Evolutionary conservation across 2,888 invertebrate species (phyloP).

Genomic region (Ichneumoninae sp.): DNA sequence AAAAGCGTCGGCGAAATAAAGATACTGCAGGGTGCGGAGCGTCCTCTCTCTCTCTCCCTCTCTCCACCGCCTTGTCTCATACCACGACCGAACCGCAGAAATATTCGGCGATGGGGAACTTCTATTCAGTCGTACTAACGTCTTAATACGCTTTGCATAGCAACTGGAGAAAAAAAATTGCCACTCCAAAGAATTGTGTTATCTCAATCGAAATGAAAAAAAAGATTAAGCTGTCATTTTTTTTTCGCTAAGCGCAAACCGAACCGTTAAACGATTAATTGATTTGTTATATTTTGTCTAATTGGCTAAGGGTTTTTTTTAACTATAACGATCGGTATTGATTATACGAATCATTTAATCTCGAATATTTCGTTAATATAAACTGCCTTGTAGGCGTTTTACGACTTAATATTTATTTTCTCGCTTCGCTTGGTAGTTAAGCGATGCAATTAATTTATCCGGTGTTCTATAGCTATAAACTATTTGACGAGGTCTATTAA

Average conservation of each 20-base stretch:
- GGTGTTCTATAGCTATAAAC: background rate
- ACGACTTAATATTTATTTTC: background rate
- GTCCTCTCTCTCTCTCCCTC: constrained; percentile 67
- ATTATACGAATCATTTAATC: background rate
- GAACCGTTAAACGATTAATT: background rate
- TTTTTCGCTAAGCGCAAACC: background rate
- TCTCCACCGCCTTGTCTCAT: constrained; percentile 47
- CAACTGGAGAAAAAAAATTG: constrained; percentile 1
- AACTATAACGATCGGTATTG: too few species aligned
- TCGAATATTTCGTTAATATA: background rate
- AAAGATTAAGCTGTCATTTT: background rate
- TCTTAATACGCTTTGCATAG: constrained; percentile 1
- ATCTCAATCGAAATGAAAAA: background rate
- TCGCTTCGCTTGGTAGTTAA: background rate
- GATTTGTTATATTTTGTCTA: background rate
- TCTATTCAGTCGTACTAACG: background rate
- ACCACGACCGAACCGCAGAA: constrained; percentile 1
- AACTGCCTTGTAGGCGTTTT: too few species aligned
- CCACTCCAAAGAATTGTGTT: background rate
- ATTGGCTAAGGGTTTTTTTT: too few species aligned
- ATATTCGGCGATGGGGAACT: constrained; percentile 29
- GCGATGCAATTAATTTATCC: background rate
- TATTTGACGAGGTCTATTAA: background rate
- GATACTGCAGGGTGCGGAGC: constrained; percentile 58
- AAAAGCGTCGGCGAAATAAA: constrained; percentile 69